Percentiles rank a stretch among this genome's conserved stretches.
Evolutionary conservation across 2,888 invertebrate genomes (phyloP).

Genomic region (Eurois occulta): DNA sequence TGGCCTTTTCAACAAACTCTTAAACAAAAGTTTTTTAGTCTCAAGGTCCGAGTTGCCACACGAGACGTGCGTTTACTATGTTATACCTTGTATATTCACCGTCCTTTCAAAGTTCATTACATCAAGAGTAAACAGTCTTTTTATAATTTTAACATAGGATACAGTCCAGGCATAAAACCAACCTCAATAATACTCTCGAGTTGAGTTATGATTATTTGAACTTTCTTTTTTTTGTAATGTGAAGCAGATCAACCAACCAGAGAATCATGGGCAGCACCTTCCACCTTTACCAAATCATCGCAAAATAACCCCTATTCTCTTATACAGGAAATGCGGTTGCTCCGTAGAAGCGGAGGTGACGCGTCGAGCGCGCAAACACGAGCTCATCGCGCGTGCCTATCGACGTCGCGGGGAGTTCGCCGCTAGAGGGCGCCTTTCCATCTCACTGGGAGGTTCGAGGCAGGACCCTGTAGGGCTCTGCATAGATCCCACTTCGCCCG

Average conservation of each 20-base stretch:
- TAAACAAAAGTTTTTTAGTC: no score
- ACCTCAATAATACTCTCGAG: neutral
- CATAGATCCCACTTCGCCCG: conserved; percentile 83
- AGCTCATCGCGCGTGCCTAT: conserved; percentile 97
- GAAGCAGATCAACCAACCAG: neutral
- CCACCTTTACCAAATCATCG: neutral
- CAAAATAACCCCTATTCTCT: conserved; percentile 19
- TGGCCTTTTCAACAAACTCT: no score
- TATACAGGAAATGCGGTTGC: conserved; percentile 93
- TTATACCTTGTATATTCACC: neutral
- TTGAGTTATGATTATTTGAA: neutral
- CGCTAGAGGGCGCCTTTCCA: conserved; percentile 95
- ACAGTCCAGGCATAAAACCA: neutral
- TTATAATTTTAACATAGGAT: neutral
- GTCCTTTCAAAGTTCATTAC: neutral
- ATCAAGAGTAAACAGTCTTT: no score
- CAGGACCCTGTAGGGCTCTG: conserved; percentile 96
- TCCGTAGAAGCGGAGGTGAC: conserved; percentile 91
- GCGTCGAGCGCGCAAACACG: conserved; percentile 94
- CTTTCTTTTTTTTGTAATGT: neutral
- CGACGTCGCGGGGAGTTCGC: conserved; percentile 96
- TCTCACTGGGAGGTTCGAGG: conserved; percentile 96
- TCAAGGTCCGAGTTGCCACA: no score
- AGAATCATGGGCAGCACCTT: neutral
- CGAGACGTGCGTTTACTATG: no score